Evolutionary conservation across 2,888 invertebrate species (phyloP), one percentile per base, ranked within the genome.

Genomic region (Sesia bembeciformis): DNA sequence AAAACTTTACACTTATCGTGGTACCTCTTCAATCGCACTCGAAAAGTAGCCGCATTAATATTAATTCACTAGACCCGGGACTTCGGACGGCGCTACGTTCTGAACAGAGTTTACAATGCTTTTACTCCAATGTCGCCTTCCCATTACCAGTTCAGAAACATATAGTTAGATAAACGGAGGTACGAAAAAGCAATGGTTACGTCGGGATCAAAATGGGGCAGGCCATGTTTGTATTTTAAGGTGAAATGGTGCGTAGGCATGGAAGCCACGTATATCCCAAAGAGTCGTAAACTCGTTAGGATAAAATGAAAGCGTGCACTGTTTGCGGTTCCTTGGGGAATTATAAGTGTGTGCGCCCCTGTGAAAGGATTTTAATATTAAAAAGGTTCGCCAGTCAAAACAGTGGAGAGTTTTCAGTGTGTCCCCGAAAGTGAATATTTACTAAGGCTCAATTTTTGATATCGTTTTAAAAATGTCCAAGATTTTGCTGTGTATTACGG

Each of bases 331-430:
- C 67, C 63, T 58, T 51, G 8, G 67, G 61, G 65, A 62, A 53
- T 62, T 60, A 59, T 58, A 54, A 53, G 60, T 59, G 59, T 59
- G 59, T 53, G 59, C 57, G 56, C 58, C 58, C 23, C 59, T 59
- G 60, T 62, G 62, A 65, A 67, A 64, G 66, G 66, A 65, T 67
- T 67, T 66, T 64, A 68, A 66, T 66, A 65, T 67, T 68, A 64
- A 64, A 67, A 62, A 61, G 62, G 60, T 58, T 57, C 58, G 58
- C 60, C 53, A 60, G 59, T 60, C 62, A 63, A 62, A 66, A 64
- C 59, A 62, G 60, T 52, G 58, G 54, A 56, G 54, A 40, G 52
- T 54, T 57, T 52, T 53, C 52, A 49, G 52, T 51, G 52, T 54
- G 52, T 55, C 53, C 50, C 52, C 39, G 5, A 58, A 56, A 55